Evolutionary conservation across 2,797 vertebrate genomes (phyloP), one percentile per base, ranked within the genome.

Genomic region (Cephalopachus bancanus): DNA sequence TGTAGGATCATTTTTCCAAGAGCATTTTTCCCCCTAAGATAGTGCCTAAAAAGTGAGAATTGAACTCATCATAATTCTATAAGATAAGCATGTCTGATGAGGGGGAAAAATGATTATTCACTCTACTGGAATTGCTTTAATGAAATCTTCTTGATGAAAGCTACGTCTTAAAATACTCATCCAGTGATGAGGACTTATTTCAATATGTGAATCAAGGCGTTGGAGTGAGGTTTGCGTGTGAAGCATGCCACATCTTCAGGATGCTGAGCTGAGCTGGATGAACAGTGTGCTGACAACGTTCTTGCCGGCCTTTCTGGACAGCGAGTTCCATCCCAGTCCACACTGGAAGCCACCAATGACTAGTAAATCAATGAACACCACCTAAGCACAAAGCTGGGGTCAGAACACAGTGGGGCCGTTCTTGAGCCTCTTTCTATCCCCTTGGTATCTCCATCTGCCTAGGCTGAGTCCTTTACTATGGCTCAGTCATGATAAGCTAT

Each of bases 1-100:
- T 74, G 80, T 64, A 92, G 30, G 75, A 96, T 89, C 89, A 59
- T 67, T 98, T 97, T 75, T 85, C 86, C 33, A 81, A 93, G 84
- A 28, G 0, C 0, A 69, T 90, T 22, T 12, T 91, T 93, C 75
- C 71, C 49, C 91, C 89, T 59, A 85, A 83, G 76, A n/a, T 51
- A 69, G 30, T 14, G 81, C 71, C 94, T 53, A 84, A 95, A 49
- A 5, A 72, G 94, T 60, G 57, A 94, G 83, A 90, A 60, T 15
- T 89, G 84, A 89, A 85, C 90, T 94, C 84, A 93, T 79, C 93
- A 55, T 94, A 65, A 97, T 96, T 97, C 95, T 94, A 1, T 80
- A 93, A 94, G 96, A 96, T 90, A 98, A 96, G 93, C 90, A 69
- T 67, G 94, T 85, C 96, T 97, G 95, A 97, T 97, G 96, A 92